phyloP scores from a whole-genome alignment of 2,888 invertebrate species.

The Horisme vitalbata region DNA sequence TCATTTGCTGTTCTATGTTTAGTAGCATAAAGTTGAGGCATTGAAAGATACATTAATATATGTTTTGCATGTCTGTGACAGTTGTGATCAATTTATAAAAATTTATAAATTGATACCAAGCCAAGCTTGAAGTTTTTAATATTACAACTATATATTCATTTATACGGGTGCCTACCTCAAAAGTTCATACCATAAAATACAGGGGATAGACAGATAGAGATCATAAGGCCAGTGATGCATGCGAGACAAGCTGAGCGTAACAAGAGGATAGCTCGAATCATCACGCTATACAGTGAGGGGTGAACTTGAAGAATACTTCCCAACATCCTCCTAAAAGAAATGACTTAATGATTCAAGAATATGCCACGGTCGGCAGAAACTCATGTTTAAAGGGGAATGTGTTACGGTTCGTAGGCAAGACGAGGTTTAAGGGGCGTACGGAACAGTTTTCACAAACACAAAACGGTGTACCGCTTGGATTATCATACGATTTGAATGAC shows the following conservation, averaged over 20 bases:
- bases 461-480: slow-evolving; percentile 17
- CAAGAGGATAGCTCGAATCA: slow-evolving; percentile 24
- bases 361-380: neutral
- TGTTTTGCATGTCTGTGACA: no score
- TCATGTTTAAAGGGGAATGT: neutral
- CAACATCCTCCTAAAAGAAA: slow-evolving; percentile 16
- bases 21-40: no score
- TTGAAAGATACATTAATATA: no score
- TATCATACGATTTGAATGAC: slow-evolving; percentile 24
- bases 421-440: slow-evolving; percentile 12
- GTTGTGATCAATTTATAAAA: no score
- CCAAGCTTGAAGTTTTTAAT: no score
- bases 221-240: slow-evolving; percentile 26
- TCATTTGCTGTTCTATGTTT: no score
- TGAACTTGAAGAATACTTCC: slow-evolving; percentile 7
- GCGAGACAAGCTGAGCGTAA: slow-evolving; percentile 26
- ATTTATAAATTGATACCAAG: no score
- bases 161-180: neutral
- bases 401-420: slow-evolving; percentile 13
- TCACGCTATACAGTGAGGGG: slow-evolving; percentile 18
- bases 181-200: slow-evolving; percentile 5
- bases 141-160: no score
- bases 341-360: slow-evolving; percentile 22
- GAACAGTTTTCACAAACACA: slow-evolving; percentile 7
- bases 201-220: slow-evolving; percentile 20